A percentile compares a stretch with the other conserved stretches of the same genome.
phyloP scores from a whole-genome alignment of 2,113 vertebrate genomes.

The Pedetes capensis region DNA sequence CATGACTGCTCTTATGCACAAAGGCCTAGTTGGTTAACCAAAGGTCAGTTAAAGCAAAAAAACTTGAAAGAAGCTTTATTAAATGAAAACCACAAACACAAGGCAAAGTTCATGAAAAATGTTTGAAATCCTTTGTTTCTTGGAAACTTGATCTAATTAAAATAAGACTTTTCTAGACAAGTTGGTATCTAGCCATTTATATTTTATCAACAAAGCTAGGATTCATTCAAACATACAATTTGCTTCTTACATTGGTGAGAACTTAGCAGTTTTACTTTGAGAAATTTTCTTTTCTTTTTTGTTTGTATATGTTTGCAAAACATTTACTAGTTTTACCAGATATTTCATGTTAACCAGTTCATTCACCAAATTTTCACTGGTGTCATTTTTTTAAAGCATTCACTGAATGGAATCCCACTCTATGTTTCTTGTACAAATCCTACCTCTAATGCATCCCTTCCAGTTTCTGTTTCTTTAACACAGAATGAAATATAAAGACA shows the following conservation, averaged over 20 bases:
- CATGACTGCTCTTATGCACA: not conserved
- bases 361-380: not conserved
- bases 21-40: not conserved
- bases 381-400: not conserved
- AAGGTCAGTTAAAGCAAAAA: not conserved
- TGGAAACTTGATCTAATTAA: slow-evolving; percentile 66
- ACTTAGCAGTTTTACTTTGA: slow-evolving; percentile 38
- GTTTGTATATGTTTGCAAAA: slow-evolving; percentile 20
- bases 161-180: slow-evolving; percentile 54
- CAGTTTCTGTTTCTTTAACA: slow-evolving; percentile 24
- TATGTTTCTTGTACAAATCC: not conserved
- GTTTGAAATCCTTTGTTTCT: slow-evolving; percentile 60
- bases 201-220: slow-evolving; percentile 39
- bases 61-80: slow-evolving; percentile 56
- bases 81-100: slow-evolving; percentile 40
- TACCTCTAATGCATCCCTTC: not conserved
- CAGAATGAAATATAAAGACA: not conserved
- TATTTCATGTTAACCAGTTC: not conserved
- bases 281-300: slow-evolving; percentile 36
- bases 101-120: slow-evolving; percentile 42
- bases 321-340: no score
- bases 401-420: not conserved
- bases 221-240: slow-evolving; percentile 59
- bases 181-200: slow-evolving; percentile 35
- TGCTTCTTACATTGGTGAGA: not conserved